Conservation (phyloP, 2,797 vertebrate species). For the Crocodylus rhombifer region DNA sequence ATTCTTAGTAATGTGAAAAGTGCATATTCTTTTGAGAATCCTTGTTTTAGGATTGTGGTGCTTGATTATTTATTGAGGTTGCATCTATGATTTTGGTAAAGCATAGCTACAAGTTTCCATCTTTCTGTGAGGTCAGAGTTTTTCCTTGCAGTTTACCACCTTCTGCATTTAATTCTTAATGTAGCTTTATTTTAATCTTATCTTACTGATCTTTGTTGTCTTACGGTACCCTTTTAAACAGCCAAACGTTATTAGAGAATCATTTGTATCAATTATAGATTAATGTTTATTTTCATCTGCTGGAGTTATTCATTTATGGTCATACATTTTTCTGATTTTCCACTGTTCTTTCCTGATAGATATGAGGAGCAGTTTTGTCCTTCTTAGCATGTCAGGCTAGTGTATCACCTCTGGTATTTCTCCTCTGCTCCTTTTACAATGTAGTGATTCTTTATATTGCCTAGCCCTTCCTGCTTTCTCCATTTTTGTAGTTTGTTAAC, state of each 20-base stretch:
- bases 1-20: too few species aligned
- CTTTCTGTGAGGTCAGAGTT: neutral
- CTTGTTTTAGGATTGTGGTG: too few species aligned
- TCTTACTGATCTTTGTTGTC: conserved; percentile 16
- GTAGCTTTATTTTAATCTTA: conserved; percentile 10
- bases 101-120: neutral
- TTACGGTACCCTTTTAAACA: neutral
- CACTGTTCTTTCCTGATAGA: neutral
- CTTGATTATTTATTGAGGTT: too few species aligned
- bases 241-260: neutral
- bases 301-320: too few species aligned
- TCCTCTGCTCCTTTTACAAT: neutral
- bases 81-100: neutral
- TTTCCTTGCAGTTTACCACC: neutral
- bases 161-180: neutral
- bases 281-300: neutral
- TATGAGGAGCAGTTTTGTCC: neutral
- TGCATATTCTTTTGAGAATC: too few species aligned
- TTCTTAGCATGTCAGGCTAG: neutral
- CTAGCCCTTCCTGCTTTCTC: neutral
- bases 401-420: neutral
- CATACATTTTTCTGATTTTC: neutral
- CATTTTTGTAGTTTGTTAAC: neutral
- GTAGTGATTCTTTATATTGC: neutral
- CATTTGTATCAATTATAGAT: too few species aligned